Evolutionary conservation across 2,113 vertebrate genomes (phyloP).

Genomic region (Pollachius pollachius): DNA sequence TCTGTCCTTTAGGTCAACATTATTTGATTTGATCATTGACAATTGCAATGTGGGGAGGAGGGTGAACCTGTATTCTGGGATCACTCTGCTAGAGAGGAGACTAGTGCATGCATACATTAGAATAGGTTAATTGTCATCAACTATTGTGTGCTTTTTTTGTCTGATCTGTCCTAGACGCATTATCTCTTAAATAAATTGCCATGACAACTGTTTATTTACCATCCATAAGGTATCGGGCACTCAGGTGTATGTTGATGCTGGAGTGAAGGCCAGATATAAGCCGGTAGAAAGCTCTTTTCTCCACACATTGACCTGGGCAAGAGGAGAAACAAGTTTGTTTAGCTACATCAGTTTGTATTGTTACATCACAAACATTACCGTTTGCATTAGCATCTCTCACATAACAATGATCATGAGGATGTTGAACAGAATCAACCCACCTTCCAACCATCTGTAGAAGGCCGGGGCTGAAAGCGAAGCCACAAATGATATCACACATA

Average conservation of each 20-base stretch:
- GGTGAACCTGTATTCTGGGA: no score
- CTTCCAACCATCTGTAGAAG: constrained; percentile 91
- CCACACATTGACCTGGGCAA: constrained; percentile 84
- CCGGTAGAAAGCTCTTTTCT: constrained; percentile 91
- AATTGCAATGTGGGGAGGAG: no score
- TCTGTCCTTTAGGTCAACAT: no score
- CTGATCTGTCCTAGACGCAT: neutral
- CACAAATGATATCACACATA: neutral
- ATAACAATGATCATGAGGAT: no score
- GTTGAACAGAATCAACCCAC: constrained; percentile 32
- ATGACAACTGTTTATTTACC: constrained; percentile 67
- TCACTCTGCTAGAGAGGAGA: no score
- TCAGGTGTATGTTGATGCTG: constrained; percentile 92
- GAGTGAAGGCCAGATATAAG: constrained; percentile 89
- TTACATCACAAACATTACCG: no score
- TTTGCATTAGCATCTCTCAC: no score
- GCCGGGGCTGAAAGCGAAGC: constrained; percentile 71
- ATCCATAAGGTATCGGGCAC: constrained; percentile 86
- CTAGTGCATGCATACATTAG: no score
- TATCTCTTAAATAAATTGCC: neutral
- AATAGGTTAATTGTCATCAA: no score
- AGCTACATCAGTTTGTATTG: no score
- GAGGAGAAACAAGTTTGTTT: neutral
- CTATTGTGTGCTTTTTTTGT: no score
- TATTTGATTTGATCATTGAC: no score